A percentile compares a stretch with the other conserved stretches of the same genome.
Evolutionary conservation across 1,140 invertebrate genomes (phyloP).

Genomic region (Trichonephila inaurata): DNA sequence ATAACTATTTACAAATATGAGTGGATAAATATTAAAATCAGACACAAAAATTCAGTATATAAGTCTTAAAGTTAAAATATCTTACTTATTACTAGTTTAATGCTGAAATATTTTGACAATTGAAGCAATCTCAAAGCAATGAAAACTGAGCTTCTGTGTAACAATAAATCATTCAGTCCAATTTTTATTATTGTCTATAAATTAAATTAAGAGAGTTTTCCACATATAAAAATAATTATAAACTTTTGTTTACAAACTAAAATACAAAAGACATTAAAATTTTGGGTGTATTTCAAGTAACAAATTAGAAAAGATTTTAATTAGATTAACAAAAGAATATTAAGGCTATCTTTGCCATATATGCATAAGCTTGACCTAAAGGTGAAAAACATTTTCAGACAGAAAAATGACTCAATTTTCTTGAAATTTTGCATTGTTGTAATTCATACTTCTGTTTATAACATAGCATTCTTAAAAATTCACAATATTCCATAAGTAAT

Average conservation of each 20-base stretch:
- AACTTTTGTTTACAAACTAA: neutral
- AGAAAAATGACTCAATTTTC: too few species aligned
- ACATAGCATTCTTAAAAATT: too few species aligned
- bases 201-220: neutral
- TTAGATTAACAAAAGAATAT: too few species aligned
- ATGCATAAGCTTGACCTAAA: too few species aligned
- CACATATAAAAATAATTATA: neutral
- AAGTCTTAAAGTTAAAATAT: neutral
- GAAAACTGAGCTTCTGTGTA: neutral
- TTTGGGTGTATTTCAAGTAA: neutral
- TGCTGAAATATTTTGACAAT: neutral
- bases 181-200: neutral
- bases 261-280: neutral
- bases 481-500: too few species aligned
- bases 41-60: neutral
- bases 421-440: too few species aligned
- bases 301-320: too few species aligned
- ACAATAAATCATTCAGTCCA: neutral
- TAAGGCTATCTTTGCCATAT: too few species aligned
- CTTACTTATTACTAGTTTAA: neutral
- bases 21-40: constrained; percentile 5
- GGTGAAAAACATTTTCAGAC: too few species aligned
- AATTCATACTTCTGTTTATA: too few species aligned
- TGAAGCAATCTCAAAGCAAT: neutral
- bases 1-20: constrained; percentile 28